phyloP scores from a whole-genome alignment of 2,113 vertebrate species.

The rat (Rattus norvegicus) region GRCr8 NC_086025.1:60901501-60902000 shows the following conservation, averaged over 20 bases:
- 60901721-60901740: neutral
- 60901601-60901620: neutral
- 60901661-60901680: constrained; percentile 41
- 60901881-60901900: neutral
- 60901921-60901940: constrained; percentile 63
- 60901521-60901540: neutral
- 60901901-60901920: constrained; percentile 34
- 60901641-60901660: constrained; percentile 18
- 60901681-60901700: constrained; percentile 4
- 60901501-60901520: neutral
- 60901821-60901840: constrained; percentile 37
- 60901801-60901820: neutral
- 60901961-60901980: constrained; percentile 69
- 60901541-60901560: neutral
- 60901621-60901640: neutral
- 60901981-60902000: constrained; percentile 78
- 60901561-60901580: neutral
- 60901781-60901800: neutral
- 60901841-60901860: constrained; percentile 1
- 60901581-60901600: neutral
- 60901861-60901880: constrained; percentile 37
- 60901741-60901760: neutral
- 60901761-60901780: neutral
- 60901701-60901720: neutral
- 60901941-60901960: constrained; percentile 66